Evolutionary conservation across 2,888 invertebrate species (phyloP).

Genomic region (Phortica okadai): DNA sequence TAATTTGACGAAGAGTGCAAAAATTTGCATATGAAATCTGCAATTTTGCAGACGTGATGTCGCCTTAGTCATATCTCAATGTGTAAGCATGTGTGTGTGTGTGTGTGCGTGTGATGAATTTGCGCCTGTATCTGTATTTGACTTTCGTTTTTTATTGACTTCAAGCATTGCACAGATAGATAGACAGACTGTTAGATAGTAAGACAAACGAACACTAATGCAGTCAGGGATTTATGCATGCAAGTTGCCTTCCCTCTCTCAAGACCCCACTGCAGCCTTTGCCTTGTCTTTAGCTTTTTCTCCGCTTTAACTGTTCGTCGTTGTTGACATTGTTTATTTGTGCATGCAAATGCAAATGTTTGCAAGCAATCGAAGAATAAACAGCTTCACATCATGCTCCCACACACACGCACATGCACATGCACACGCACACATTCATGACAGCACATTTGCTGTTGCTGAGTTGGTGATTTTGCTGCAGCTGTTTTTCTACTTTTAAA

Average conservation of each 20-base stretch:
- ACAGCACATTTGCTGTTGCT: background rate
- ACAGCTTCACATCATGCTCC: constrained; percentile 40
- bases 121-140: background rate
- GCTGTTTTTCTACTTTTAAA: constrained; percentile 24
- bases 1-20: constrained; percentile 64
- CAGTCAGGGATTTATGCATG: constrained; percentile 7
- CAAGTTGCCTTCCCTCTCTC: background rate
- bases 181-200: background rate
- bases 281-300: constrained; percentile 2
- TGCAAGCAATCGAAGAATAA: constrained; percentile 65
- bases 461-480: background rate
- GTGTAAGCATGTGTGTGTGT: background rate
- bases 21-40: constrained; percentile 66
- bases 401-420: background rate
- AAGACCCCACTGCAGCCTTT: background rate
- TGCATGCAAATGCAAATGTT: constrained; percentile 64
- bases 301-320: constrained; percentile 7
- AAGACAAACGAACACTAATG: background rate
- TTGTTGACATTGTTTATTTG: constrained; percentile 60
- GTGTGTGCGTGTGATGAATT: constrained; percentile 27
- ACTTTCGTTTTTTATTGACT: background rate
- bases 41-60: constrained; percentile 51
- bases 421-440: background rate
- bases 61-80: background rate
- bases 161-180: background rate